Conservation (phyloP, 2,888 invertebrate genomes). For the Temnothorax rugatulus region DNA sequence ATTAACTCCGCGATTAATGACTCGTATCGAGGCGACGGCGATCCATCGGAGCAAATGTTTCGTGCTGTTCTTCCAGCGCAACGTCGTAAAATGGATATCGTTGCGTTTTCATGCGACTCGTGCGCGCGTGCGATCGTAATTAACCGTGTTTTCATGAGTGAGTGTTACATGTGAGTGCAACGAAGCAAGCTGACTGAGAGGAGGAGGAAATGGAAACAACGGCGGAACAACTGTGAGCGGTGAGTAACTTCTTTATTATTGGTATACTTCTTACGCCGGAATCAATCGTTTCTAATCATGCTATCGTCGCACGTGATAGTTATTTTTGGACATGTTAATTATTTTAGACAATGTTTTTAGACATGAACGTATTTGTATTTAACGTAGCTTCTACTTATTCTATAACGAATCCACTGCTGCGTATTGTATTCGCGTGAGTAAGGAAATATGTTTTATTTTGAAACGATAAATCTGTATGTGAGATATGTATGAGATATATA, state of each 20-base stretch:
- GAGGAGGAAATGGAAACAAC: neutral
- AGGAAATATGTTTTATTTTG: neutral
- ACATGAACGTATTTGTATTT: neutral
- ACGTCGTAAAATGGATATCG: constrained; percentile 27
- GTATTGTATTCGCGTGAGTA: neutral
- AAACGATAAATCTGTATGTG: neutral
- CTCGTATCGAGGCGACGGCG: constrained; percentile 22
- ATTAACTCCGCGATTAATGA: constrained; percentile 31
- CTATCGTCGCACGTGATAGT: too few species aligned
- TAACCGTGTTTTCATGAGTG: constrained; percentile 25
- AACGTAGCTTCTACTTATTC: neutral
- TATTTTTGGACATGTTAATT: neutral
- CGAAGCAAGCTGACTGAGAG: constrained; percentile 1
- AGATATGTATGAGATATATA: too few species aligned
- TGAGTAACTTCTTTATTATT: constrained; percentile 32
- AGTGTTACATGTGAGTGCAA: constrained; percentile 22
- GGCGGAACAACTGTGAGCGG: neutral
- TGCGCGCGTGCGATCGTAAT: constrained; percentile 13
- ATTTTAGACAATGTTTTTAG: neutral
- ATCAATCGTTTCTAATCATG: constrained; percentile 1
- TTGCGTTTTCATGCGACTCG: constrained; percentile 18
- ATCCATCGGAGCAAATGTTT: constrained; percentile 14
- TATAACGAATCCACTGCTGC: neutral
- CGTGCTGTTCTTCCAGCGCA: neutral
- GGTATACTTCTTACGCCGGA: neutral